phyloP scores from a whole-genome alignment of 2,113 vertebrate genomes.

The Chloropsis hardwickii region DNA sequence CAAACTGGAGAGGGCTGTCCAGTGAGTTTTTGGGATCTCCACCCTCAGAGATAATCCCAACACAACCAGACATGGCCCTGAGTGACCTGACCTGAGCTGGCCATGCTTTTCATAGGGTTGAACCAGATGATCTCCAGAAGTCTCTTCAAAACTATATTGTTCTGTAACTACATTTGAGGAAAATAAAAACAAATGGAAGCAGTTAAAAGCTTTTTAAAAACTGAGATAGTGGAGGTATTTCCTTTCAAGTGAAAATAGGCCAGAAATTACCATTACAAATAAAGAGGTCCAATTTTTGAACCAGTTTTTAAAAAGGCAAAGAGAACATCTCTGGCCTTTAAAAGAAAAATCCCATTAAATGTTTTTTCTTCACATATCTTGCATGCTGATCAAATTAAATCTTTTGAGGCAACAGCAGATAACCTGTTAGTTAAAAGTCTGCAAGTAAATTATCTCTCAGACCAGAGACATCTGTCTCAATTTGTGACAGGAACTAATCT shows the following conservation, averaged over 20 bases:
- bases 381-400: not conserved
- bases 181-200: not conserved
- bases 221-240: not conserved
- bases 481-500: not conserved
- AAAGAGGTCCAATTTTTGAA: not conserved
- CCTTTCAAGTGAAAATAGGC: not conserved
- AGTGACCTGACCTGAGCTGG: not conserved
- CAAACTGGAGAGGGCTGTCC: not conserved
- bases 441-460: not conserved
- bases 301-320: not conserved
- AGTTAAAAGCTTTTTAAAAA: not conserved
- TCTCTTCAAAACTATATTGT: not conserved
- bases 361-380: not conserved
- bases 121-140: not conserved
- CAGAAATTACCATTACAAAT: not conserved
- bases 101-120: not conserved
- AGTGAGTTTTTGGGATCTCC: not conserved
- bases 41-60: not conserved
- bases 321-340: not conserved
- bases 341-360: not conserved
- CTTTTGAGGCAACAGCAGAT: not conserved
- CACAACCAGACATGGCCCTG: not conserved
- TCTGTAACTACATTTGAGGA: not conserved
- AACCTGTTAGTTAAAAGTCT: not conserved
- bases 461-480: not conserved